Percentiles rank a stretch among this genome's conserved stretches.
Evolutionary conservation across 1,140 invertebrate species (phyloP).

Genomic region (honey bee (Apis mellifera)): DNA sequence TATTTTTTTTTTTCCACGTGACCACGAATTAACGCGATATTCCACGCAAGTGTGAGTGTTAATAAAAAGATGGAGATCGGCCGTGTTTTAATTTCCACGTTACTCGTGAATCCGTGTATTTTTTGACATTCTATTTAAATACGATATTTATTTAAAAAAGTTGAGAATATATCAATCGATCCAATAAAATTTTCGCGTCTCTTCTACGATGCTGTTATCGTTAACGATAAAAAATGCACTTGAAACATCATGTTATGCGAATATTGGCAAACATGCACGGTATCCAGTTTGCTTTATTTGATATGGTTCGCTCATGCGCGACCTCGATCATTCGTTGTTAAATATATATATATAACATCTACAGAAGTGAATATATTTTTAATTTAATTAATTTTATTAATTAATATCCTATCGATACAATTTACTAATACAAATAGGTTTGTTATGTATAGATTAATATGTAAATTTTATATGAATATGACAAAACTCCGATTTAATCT

Average conservation of each 20-base stretch:
- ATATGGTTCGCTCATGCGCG: neutral
- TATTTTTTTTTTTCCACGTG: neutral
- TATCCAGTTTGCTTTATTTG: neutral
- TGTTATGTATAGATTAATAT: no score
- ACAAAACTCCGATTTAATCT: no score
- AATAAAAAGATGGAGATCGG: neutral
- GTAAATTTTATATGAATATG: no score
- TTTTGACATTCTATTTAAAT: neutral
- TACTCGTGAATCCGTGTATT: neutral
- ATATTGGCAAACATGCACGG: neutral
- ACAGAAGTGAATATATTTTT: no score
- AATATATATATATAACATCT: no score
- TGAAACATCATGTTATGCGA: neutral
- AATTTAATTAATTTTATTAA: no score
- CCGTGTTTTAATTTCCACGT: slow-evolving; percentile 14
- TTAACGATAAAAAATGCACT: neutral
- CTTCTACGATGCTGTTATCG: neutral
- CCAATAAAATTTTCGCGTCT: neutral
- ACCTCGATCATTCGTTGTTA: neutral
- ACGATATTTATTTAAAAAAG: neutral
- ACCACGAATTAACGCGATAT: slow-evolving; percentile 20
- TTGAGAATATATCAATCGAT: neutral
- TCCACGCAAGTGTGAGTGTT: neutral
- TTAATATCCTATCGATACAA: no score
- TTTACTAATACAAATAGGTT: no score